Conservation (phyloP, 2,113 vertebrate species). For the Poecile atricapillus region DNA sequence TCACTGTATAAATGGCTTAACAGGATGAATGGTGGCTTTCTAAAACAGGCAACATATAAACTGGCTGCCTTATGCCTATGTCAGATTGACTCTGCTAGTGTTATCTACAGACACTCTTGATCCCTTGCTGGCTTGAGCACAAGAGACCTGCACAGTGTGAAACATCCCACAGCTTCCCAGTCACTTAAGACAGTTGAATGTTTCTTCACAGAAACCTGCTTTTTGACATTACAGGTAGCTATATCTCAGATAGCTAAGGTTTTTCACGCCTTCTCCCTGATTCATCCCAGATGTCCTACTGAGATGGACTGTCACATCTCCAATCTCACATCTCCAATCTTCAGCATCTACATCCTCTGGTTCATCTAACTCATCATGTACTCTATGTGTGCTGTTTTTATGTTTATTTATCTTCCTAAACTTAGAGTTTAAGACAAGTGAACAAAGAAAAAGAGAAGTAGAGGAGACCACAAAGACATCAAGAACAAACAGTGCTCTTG, state of each 20-base stretch:
- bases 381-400: rapidly evolving
- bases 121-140: not conserved
- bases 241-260: not conserved
- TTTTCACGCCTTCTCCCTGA: not conserved
- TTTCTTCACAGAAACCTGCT: not conserved
- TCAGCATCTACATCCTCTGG: rapidly evolving
- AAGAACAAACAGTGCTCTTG: not conserved
- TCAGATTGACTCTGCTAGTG: not conserved
- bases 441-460: not conserved
- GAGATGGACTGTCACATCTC: not conserved
- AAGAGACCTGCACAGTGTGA: not conserved
- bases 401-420: not conserved
- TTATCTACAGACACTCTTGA: not conserved
- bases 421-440: not conserved
- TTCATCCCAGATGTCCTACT: not conserved
- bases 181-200: not conserved
- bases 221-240: not conserved
- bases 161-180: not conserved
- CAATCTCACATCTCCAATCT: rapidly evolving
- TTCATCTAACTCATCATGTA: not conserved
- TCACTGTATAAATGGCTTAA: not conserved
- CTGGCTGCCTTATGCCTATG: not conserved
- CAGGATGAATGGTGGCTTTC: not conserved
- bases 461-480: not conserved
- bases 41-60: not conserved